Conservation (phyloP, 2,113 vertebrate genomes). For the Nycticryphes semicollaris region DNA sequence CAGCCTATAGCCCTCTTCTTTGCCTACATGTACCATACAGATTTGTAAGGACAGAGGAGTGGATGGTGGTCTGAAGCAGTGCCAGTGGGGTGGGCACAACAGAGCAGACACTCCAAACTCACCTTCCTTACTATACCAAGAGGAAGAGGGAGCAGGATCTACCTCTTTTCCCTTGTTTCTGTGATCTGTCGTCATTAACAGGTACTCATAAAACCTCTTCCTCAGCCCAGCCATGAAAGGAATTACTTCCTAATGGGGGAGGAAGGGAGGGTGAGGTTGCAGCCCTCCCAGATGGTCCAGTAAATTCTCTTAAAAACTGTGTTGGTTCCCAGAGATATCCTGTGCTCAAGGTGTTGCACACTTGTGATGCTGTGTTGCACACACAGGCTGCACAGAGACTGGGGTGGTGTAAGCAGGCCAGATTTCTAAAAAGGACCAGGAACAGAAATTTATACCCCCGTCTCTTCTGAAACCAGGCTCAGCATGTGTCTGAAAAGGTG, state of each 20-base stretch:
- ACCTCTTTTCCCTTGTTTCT: neutral
- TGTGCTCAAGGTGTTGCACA: neutral
- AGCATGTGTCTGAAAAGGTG: neutral
- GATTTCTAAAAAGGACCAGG: neutral
- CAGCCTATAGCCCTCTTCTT: neutral
- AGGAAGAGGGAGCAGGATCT: neutral
- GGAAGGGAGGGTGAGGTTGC: neutral
- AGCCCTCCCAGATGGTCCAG: neutral
- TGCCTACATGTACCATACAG: neutral
- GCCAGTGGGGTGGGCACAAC: neutral
- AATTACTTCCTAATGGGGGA: neutral
- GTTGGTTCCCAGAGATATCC: neutral
- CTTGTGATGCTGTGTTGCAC: neutral
- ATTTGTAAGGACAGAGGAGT: neutral
- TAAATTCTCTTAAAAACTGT: neutral
- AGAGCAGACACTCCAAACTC: neutral
- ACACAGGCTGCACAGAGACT: neutral
- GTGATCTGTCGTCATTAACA: neutral
- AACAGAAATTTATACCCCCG: neutral
- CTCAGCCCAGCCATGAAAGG: neutral
- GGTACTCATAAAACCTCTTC: neutral
- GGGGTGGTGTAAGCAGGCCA: neutral
- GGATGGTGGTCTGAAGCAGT: neutral
- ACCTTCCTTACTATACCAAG: neutral
- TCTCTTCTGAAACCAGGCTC: neutral